Evolutionary conservation across 2,797 vertebrate genomes (phyloP).

Genomic region (Eleutherodactylus coqui): DNA sequence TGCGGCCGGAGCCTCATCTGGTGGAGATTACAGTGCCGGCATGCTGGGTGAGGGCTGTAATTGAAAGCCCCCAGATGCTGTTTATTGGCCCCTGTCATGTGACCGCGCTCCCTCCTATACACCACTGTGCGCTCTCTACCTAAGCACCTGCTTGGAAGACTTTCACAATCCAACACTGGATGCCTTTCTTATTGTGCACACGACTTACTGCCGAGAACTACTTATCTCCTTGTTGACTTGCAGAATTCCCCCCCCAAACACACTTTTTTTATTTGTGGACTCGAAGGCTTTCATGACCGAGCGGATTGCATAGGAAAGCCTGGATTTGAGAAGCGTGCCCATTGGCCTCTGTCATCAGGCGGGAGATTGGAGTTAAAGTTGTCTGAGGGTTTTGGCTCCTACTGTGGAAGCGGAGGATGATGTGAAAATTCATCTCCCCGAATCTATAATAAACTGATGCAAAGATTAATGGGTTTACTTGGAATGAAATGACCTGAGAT

Average conservation of each 20-base stretch:
- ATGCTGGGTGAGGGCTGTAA: constrained; percentile 85
- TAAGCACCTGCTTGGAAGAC: constrained; percentile 79
- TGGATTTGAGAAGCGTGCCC: background rate
- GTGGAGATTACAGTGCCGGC: constrained; percentile 93
- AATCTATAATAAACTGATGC: too few species aligned
- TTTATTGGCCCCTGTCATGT: constrained; percentile 88
- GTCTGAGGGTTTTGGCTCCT: background rate
- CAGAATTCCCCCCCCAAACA: constrained; percentile 58
- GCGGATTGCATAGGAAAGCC: constrained; percentile 3
- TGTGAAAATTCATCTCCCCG: too few species aligned
- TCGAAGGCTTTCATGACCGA: constrained; percentile 64
- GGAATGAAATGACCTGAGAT: too few species aligned
- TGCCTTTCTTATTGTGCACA: constrained; percentile 72
- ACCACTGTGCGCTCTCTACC: constrained; percentile 64
- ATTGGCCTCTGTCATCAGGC: background rate
- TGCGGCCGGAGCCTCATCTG: constrained; percentile 89
- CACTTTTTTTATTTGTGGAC: constrained; percentile 66
- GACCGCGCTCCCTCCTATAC: constrained; percentile 66
- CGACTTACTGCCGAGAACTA: constrained; percentile 74
- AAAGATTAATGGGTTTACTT: too few species aligned
- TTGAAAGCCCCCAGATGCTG: constrained; percentile 92
- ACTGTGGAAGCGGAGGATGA: too few species aligned
- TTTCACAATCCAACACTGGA: constrained; percentile 80
- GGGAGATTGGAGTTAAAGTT: background rate
- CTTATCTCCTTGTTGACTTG: constrained; percentile 78